Evolutionary conservation across 2,113 vertebrate species (phyloP).

Genomic region (Eurypyga helias): DNA sequence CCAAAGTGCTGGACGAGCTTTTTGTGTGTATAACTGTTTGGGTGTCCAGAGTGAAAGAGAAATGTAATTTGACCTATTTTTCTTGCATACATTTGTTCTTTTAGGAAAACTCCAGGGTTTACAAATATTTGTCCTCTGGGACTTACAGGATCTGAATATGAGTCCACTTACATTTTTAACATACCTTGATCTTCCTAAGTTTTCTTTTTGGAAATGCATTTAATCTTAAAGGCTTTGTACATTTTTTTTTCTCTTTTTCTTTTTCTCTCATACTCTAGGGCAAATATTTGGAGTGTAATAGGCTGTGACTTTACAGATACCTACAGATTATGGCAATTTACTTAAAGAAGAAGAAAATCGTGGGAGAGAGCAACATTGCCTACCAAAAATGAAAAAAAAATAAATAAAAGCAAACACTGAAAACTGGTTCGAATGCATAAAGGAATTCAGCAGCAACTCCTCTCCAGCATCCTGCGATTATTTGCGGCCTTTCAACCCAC

Average conservation of each 20-base stretch:
- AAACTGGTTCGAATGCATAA: conserved; percentile 50
- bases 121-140: neutral
- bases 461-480: conserved; percentile 14
- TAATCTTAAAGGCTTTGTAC: neutral
- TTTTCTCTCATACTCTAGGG: conserved; percentile 45
- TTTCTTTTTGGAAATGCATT: neutral
- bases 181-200: neutral
- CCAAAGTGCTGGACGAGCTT: neutral
- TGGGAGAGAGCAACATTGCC: conserved; percentile 44
- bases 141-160: neutral
- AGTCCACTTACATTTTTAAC: neutral
- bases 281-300: conserved; percentile 66
- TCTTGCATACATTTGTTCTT: neutral
- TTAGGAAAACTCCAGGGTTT: neutral
- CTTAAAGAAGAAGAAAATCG: conserved; percentile 52
- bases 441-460: conserved; percentile 51
- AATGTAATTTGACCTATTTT: neutral
- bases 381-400: neutral
- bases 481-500: conserved; percentile 52
- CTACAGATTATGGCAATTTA: conserved; percentile 21
- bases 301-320: conserved; percentile 42
- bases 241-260: neutral
- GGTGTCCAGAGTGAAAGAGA: neutral
- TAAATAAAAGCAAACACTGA: conserved; percentile 68
- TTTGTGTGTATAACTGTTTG: neutral